A percentile compares a stretch with the other conserved stretches of the same genome.
Evolutionary conservation across 2,888 invertebrate genomes (phyloP).

Genomic region (Sphaerolaimus hirsutus): DNA sequence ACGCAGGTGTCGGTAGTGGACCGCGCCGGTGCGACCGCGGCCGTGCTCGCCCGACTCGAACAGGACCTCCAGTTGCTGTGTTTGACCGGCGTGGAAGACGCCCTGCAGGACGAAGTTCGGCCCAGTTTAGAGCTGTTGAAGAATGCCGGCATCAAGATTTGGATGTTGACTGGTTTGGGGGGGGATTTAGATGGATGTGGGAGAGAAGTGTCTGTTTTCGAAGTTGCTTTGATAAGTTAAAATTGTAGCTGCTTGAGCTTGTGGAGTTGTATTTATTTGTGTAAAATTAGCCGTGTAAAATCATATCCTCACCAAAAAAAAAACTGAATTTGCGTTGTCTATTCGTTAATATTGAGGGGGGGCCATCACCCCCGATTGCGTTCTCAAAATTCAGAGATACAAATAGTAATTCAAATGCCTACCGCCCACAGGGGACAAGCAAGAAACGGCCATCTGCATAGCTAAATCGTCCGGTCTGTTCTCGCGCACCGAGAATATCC

Average conservation of each 20-base stretch:
- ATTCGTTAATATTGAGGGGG: no score
- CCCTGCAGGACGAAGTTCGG: conserved; percentile 42
- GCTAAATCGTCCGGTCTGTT: conserved; percentile 48
- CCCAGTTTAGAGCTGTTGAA: conserved; percentile 41
- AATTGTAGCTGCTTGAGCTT: no score
- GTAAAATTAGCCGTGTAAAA: no score
- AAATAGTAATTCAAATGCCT: conserved; percentile 16
- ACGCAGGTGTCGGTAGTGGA: conserved; percentile 37
- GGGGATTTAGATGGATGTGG: no score
- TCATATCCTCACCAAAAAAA: no score
- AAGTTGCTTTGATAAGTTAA: no score
- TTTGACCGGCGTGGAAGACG: conserved; percentile 43
- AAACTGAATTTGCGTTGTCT: no score
- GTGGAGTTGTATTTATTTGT: no score
- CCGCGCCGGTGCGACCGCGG: conserved; percentile 43
- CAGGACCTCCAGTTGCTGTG: conserved; percentile 53
- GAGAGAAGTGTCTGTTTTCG: no score
- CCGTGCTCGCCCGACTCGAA: conserved; percentile 59
- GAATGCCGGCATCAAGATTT: conserved; percentile 44
- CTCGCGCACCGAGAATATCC: conserved; percentile 45
- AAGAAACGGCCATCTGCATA: conserved; percentile 88
- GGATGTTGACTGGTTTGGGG: conserved; percentile 40
- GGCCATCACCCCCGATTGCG: no score
- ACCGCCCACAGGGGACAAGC: no score
- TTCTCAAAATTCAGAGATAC: no score